Percentiles rank a stretch among this genome's conserved stretches.
phyloP scores from a whole-genome alignment of 2,888 invertebrate species.

The Cheilosia grossa region DNA sequence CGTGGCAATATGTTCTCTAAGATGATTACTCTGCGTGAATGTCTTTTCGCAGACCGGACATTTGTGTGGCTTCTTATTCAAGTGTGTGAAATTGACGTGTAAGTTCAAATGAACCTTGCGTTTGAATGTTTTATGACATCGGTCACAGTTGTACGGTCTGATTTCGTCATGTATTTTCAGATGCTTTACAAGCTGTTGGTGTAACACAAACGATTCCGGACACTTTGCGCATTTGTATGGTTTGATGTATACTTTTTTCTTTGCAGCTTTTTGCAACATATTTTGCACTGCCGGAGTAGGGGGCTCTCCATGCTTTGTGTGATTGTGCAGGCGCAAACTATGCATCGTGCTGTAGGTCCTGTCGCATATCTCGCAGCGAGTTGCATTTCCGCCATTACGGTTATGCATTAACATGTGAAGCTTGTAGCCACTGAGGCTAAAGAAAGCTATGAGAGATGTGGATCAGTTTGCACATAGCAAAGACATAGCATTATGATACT shows the following conservation, averaged over 20 bases:
- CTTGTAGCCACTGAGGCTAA: conserved; percentile 18
- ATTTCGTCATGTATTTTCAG: conserved; percentile 54
- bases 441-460: conserved; percentile 20
- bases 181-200: conserved; percentile 50
- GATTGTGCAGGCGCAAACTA: conserved; percentile 50
- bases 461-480: neutral
- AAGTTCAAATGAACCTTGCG: conserved; percentile 52
- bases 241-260: conserved; percentile 1
- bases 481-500: neutral
- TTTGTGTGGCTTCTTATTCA: conserved; percentile 49
- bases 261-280: conserved; percentile 17
- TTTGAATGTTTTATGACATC: conserved; percentile 52
- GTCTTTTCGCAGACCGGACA: conserved; percentile 37
- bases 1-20: conserved; percentile 42
- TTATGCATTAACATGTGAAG: conserved; percentile 42
- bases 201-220: conserved; percentile 46
- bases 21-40: conserved; percentile 44
- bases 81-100: conserved; percentile 40
- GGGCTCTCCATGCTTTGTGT: conserved; percentile 39
- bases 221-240: conserved; percentile 59
- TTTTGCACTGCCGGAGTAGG: conserved; percentile 9
- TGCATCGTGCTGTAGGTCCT: conserved; percentile 17
- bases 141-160: conserved; percentile 14
- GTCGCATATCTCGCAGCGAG: conserved; percentile 37
- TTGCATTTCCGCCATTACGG: neutral